These are phyloP conservation scores for Episyrphus balteatus DNA, from an alignment of 1,140 invertebrate species.

Conservation along the genomic window DNA sequence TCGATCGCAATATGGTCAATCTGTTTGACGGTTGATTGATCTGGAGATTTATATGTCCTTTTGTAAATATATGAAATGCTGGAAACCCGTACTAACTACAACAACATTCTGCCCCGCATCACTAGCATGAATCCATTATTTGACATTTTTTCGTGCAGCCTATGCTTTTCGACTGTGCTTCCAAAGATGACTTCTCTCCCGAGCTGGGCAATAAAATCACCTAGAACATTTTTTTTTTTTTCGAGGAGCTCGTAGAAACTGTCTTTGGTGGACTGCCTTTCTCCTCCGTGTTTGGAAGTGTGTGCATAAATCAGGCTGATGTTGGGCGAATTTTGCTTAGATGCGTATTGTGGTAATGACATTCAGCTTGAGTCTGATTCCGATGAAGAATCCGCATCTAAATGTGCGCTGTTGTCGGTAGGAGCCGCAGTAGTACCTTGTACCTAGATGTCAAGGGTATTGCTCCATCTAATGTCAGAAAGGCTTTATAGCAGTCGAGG, in stretches of 20 bases:
- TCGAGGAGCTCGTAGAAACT: neutral
- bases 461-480: too few relatives aligned
- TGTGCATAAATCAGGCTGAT: neutral
- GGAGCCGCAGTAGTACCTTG: too few relatives aligned
- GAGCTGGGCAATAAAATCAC: constrained; percentile 3
- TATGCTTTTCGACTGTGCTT: neutral
- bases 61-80: constrained; percentile 13
- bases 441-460: too few relatives aligned
- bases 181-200: constrained; percentile 1
- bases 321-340: neutral
- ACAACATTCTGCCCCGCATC: constrained; percentile 4
- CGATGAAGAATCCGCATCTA: too few relatives aligned
- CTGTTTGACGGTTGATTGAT: constrained; percentile 11
- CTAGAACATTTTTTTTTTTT: neutral
- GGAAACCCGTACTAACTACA: constrained; percentile 9
- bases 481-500: too few relatives aligned
- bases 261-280: neutral
- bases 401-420: too few relatives aligned
- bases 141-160: constrained; percentile 1
- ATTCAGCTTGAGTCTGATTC: too few relatives aligned
- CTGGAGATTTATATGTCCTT: constrained; percentile 9
- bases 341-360: neutral
- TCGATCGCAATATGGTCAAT: constrained; percentile 11
- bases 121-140: constrained; percentile 12
- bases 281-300: neutral